Conservation (phyloP, 1,140 invertebrate genomes). For the Euwallacea fornicatus region DNA sequence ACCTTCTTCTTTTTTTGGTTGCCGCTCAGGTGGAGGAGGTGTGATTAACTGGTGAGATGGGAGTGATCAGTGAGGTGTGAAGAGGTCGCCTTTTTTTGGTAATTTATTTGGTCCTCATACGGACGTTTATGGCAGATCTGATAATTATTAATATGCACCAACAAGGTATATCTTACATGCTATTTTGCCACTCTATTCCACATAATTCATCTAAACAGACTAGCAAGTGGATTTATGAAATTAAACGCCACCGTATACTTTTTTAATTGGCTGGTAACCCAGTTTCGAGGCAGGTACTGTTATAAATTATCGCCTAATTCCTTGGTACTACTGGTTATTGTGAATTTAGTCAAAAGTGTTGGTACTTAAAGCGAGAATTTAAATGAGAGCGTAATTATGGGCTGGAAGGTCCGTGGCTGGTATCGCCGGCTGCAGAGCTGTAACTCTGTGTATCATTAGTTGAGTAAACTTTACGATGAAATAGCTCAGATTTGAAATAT, state of each 20-base stretch:
- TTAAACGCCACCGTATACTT: constrained; percentile 15
- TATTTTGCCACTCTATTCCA: constrained; percentile 12
- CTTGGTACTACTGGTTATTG: background rate
- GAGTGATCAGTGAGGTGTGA: too few relatives aligned
- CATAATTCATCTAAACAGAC: constrained; percentile 22
- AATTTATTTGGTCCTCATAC: background rate
- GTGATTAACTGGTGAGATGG: too few relatives aligned
- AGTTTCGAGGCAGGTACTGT: constrained; percentile 10
- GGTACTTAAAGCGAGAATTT: too few relatives aligned
- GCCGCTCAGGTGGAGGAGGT: too few relatives aligned
- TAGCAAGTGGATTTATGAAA: constrained; percentile 16
- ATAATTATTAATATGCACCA: constrained; percentile 2
- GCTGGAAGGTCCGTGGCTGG: too few relatives aligned
- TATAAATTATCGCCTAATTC: constrained; percentile 13
- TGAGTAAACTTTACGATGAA: too few relatives aligned
- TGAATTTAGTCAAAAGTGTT: background rate
- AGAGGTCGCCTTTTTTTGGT: background rate
- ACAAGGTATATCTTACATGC: constrained; percentile 20
- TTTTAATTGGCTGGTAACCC: constrained; percentile 22
- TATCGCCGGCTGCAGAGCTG: too few relatives aligned
- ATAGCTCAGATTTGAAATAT: too few relatives aligned
- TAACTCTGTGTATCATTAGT: too few relatives aligned
- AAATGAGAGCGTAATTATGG: too few relatives aligned
- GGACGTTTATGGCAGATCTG: background rate
- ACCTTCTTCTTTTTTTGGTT: too few relatives aligned